These are phyloP conservation scores for Mimumesa dahlbomi DNA, from an alignment of 2,888 invertebrate genomes.

Conservation along the genomic window DNA sequence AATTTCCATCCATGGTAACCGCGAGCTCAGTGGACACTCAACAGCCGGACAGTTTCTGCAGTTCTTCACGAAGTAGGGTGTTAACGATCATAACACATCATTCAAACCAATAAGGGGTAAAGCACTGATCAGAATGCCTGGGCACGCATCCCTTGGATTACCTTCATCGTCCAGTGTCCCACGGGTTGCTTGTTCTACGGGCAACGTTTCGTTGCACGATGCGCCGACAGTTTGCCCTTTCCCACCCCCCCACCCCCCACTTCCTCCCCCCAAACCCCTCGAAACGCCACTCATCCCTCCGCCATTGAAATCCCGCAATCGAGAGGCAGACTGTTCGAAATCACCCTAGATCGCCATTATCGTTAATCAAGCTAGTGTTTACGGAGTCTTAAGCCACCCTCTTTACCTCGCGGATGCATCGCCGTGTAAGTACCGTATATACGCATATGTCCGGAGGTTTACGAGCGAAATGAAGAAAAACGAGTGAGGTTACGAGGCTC, in stretches of 20 bases:
- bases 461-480: constrained; percentile 27
- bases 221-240: constrained; percentile 50
- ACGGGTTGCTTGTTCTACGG: constrained; percentile 44
- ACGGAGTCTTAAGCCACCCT: constrained; percentile 54
- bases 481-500: constrained; percentile 7
- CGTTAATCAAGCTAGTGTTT: constrained; percentile 67
- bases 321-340: constrained; percentile 57
- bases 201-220: constrained; percentile 51
- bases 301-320: constrained; percentile 39
- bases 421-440: constrained; percentile 8
- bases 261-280: constrained; percentile 1
- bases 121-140: constrained; percentile 71
- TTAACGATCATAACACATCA: constrained; percentile 72
- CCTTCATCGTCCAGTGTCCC: constrained; percentile 63
- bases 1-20: neutral
- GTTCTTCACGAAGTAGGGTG: constrained; percentile 48
- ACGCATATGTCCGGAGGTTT: constrained; percentile 38
- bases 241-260: constrained; percentile 6
- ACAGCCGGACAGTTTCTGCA: constrained; percentile 45
- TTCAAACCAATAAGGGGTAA: constrained; percentile 68
- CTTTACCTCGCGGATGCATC: constrained; percentile 35
- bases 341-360: constrained; percentile 62
- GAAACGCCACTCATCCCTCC: neutral
- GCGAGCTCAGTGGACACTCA: constrained; percentile 21
- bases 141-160: constrained; percentile 74